Evolutionary conservation across 1,140 invertebrate genomes (phyloP).

Genomic region (Orussus abietinus): DNA sequence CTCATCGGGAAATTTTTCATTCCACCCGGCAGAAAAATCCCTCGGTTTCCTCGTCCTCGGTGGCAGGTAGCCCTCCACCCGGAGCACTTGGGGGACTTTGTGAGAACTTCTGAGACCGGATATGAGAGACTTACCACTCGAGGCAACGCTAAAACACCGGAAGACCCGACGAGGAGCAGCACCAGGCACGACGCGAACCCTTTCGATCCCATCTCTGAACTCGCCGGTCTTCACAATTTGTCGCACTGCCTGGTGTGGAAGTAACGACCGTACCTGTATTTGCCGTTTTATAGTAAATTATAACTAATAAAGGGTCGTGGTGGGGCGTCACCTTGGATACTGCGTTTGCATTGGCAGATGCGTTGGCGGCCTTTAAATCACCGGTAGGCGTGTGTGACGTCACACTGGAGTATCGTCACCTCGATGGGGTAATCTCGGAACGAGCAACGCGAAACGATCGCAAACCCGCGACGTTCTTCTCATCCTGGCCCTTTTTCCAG

Average conservation of each 20-base stretch:
- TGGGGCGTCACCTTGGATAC: conserved; percentile 49
- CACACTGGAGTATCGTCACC: too few relatives aligned
- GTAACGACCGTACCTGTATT: too few relatives aligned
- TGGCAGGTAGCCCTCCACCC: too few relatives aligned
- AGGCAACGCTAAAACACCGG: conserved; percentile 21
- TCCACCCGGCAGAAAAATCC: too few relatives aligned
- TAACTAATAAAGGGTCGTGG: conserved; percentile 47
- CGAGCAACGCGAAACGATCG: too few relatives aligned
- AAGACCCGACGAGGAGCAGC: background rate
- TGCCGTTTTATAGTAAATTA: conserved; percentile 56
- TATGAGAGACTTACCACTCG: conserved; percentile 35
- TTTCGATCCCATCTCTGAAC: too few relatives aligned
- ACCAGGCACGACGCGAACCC: too few relatives aligned
- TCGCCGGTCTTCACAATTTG: conserved; percentile 9
- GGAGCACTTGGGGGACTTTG: background rate
- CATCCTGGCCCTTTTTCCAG: too few relatives aligned
- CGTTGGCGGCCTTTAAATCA: conserved; percentile 50
- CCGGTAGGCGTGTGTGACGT: conserved; percentile 17
- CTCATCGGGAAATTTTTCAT: too few relatives aligned
- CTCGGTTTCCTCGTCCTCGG: too few relatives aligned
- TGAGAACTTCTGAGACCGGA: background rate
- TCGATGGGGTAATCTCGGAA: too few relatives aligned
- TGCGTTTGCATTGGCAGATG: conserved; percentile 55
- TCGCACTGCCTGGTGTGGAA: conserved; percentile 19
- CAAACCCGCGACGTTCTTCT: too few relatives aligned